Percentiles rank a stretch among this genome's conserved stretches.
phyloP scores from a whole-genome alignment of 2,113 vertebrate genomes.

The Colaptes auratus region DNA sequence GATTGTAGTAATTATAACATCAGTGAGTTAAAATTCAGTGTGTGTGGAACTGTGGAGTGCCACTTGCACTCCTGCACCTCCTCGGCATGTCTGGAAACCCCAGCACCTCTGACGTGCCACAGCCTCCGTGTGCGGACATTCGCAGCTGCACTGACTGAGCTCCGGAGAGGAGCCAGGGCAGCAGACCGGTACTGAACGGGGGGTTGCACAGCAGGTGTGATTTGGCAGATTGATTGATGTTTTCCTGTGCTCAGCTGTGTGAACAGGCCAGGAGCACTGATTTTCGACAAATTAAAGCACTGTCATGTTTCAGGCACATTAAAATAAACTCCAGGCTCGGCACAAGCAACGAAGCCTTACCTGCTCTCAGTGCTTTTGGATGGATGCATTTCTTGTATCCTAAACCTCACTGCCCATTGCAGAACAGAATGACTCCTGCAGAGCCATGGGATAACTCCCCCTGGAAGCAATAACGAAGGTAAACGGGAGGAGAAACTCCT shows the following conservation, averaged over 20 bases:
- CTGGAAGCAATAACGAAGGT: background rate
- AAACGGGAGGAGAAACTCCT: too few species aligned
- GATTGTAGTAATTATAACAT: background rate
- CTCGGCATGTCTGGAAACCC: background rate
- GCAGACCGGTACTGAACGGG: background rate
- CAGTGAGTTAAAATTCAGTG: constrained; percentile 9
- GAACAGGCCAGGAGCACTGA: background rate
- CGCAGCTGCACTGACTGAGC: background rate
- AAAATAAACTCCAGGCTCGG: background rate
- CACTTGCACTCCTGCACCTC: background rate
- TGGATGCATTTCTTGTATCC: too few species aligned
- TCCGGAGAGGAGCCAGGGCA: accelerated
- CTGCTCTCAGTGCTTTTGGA: too few species aligned
- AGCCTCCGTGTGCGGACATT: background rate
- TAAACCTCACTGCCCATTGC: background rate
- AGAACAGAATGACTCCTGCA: background rate
- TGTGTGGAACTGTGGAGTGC: background rate
- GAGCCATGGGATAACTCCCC: too few species aligned
- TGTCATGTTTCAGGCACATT: background rate
- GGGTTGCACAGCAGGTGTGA: background rate
- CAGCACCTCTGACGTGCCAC: background rate
- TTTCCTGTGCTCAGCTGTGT: background rate
- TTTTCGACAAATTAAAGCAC: background rate
- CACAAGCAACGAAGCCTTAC: background rate
- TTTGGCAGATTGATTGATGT: background rate